Evolutionary conservation across 2,113 vertebrate species (phyloP).

Genomic region (Nestor notabilis): DNA sequence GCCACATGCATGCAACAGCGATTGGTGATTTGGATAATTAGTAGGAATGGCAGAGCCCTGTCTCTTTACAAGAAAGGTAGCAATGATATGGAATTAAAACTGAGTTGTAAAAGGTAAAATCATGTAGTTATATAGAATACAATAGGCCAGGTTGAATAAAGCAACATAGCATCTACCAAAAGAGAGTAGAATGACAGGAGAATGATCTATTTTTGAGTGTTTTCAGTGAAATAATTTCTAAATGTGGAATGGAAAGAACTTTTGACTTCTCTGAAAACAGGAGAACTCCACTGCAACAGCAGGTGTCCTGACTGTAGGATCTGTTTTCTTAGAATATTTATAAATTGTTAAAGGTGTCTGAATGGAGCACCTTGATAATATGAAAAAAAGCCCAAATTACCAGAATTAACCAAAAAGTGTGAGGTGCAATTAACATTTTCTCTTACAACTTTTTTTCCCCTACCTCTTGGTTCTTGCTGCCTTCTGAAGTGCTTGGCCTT

Average conservation of each 20-base stretch:
- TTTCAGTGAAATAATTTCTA: neutral
- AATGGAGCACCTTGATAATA: neutral
- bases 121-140: neutral
- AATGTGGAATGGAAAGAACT: neutral
- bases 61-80: constrained; percentile 74
- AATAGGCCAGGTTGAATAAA: constrained; percentile 26
- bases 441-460: neutral
- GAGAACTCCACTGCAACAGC: neutral
- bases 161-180: neutral
- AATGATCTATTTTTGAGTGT: neutral
- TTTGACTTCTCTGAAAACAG: neutral
- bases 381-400: neutral
- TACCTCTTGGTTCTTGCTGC: neutral
- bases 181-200: neutral
- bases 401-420: neutral
- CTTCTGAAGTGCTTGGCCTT: neutral
- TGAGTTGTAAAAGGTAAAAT: constrained; percentile 47
- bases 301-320: neutral
- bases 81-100: constrained; percentile 79
- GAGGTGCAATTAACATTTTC: neutral
- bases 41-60: constrained; percentile 71
- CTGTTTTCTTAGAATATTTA: neutral
- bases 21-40: constrained; percentile 79
- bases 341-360: neutral
- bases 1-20: constrained; percentile 69